A percentile compares a stretch with the other conserved stretches of the same genome.
phyloP scores from a whole-genome alignment of 2,888 invertebrate species.

The Netelia inedita region DNA sequence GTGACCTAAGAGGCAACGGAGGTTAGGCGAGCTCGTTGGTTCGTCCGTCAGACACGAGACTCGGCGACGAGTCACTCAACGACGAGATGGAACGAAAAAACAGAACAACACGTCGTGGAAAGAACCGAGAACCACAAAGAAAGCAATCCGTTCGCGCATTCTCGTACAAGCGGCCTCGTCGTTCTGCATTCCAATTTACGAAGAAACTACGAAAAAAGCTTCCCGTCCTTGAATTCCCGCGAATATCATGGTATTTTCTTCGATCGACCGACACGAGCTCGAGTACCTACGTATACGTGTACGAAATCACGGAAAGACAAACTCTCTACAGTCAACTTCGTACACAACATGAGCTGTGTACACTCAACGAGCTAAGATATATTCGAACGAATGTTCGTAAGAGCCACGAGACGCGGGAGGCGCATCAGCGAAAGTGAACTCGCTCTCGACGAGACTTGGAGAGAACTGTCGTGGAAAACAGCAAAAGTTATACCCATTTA shows the following conservation, averaged over 20 bases:
- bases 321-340: conserved; percentile 4
- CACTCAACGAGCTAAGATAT: conserved; percentile 22
- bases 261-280: conserved; percentile 40
- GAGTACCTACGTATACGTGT: conserved; percentile 5
- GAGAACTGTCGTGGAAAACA: conserved; percentile 31
- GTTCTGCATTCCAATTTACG: conserved; percentile 56
- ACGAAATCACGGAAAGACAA: conserved; percentile 26
- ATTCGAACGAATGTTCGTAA: conserved; percentile 33
- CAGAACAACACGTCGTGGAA: neutral
- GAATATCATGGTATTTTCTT: conserved; percentile 53
- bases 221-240: conserved; percentile 39
- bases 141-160: conserved; percentile 31
- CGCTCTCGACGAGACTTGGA: conserved; percentile 39
- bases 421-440: conserved; percentile 60
- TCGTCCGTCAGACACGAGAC: conserved; percentile 33
- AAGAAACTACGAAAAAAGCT: conserved; percentile 38
- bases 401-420: conserved; percentile 23
- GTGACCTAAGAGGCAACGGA: conserved; percentile 14
- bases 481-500: conserved; percentile 55
- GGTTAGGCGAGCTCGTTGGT: conserved; percentile 16
- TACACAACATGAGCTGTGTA: neutral
- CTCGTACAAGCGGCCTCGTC: conserved; percentile 35
- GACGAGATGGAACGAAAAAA: neutral
- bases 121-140: conserved; percentile 5
- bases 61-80: conserved; percentile 60